Evolutionary conservation across 2,113 vertebrate genomes (phyloP).

Genomic region (Sula dactylatra): DNA sequence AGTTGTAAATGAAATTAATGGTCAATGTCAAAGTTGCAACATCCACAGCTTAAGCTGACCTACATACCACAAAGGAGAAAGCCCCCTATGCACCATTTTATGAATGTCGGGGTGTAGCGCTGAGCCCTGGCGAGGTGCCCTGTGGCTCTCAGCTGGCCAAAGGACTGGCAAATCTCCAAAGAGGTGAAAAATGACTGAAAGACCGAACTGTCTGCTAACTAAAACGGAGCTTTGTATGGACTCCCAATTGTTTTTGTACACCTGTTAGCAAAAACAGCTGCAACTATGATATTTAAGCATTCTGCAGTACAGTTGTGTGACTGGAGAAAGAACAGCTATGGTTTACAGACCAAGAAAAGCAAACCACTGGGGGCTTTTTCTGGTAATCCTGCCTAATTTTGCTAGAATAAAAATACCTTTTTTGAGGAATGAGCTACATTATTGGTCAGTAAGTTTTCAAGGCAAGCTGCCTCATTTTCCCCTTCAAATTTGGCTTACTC

Average conservation of each 20-base stretch:
- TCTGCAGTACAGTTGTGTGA: neutral
- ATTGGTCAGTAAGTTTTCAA: neutral
- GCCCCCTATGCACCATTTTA: neutral
- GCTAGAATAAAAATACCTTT: neutral
- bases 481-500: neutral
- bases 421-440: neutral
- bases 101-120: neutral
- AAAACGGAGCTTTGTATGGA: neutral
- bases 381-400: neutral
- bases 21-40: neutral
- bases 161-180: neutral
- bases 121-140: neutral
- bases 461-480: neutral
- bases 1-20: neutral
- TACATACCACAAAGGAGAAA: neutral
- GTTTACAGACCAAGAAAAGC: neutral
- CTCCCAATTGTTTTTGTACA: neutral
- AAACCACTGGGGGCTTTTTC: neutral
- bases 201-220: neutral
- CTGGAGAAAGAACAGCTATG: neutral
- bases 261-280: conserved; percentile 60
- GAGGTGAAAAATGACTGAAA: conserved; percentile 22
- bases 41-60: neutral
- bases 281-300: neutral
- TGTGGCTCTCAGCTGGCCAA: neutral